Evolutionary conservation across 2,797 vertebrate species (phyloP).

Genomic region (Myotis findleyi): DNA sequence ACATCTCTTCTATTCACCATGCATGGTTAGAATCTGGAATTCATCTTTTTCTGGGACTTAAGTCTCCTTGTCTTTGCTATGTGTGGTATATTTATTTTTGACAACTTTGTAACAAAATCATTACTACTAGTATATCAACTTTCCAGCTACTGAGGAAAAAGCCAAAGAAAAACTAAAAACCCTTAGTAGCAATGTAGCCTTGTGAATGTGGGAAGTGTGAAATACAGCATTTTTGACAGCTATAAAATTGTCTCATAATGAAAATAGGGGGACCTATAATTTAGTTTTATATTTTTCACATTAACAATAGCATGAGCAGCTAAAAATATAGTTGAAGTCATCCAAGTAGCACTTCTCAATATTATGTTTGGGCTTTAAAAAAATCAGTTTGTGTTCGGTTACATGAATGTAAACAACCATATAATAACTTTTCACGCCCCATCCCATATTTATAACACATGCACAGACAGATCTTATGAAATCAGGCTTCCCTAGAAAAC

Average conservation of each 20-base stretch:
- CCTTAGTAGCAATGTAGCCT: constrained; percentile 44
- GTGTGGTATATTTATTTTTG: constrained; percentile 27
- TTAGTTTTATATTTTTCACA: constrained; percentile 75
- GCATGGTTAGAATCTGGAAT: neutral
- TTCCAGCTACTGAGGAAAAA: constrained; percentile 74
- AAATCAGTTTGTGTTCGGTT: constrained; percentile 54
- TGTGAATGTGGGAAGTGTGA: constrained; percentile 69
- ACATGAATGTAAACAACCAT: constrained; percentile 60
- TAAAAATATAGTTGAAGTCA: constrained; percentile 72
- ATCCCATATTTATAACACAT: constrained; percentile 46
- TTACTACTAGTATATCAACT: constrained; percentile 43
- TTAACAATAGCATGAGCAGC: constrained; percentile 67
- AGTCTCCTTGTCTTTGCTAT: constrained; percentile 6
- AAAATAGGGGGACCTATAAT: constrained; percentile 74
- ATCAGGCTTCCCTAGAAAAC: constrained; percentile 29
- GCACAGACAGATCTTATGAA: constrained; percentile 10
- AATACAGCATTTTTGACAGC: constrained; percentile 61
- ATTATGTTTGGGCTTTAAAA: constrained; percentile 58
- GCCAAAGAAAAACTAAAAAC: constrained; percentile 23
- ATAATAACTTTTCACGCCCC: constrained; percentile 26
- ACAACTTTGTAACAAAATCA: constrained; percentile 41
- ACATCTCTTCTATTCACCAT: neutral
- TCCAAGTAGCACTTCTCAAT: constrained; percentile 61
- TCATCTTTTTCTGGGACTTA: neutral
- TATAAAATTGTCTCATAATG: constrained; percentile 68